These are phyloP conservation scores for Platynereis dumerilii DNA, from an alignment of 2,888 invertebrate genomes.

Conservation along the genomic window DNA sequence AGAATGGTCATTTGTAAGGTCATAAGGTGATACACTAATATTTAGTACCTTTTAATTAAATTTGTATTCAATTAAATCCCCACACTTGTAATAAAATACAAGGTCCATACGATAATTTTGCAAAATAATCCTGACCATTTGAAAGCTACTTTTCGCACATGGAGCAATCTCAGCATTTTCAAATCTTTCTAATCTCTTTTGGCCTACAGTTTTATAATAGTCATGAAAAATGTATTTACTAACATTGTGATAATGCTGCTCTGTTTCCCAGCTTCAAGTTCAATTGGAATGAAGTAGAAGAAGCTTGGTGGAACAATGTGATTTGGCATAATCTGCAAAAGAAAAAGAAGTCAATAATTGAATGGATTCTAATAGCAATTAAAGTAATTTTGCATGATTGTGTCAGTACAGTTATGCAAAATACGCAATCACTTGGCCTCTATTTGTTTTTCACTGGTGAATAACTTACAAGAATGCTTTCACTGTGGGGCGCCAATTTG, in stretches of 20 bases:
- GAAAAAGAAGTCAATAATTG: slow-evolving; percentile 12
- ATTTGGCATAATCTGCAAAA: slow-evolving; percentile 56
- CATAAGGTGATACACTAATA: too few species aligned
- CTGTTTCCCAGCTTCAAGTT: slow-evolving; percentile 57
- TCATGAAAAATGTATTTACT: slow-evolving; percentile 48
- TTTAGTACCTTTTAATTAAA: too few species aligned
- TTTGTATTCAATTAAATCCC: too few species aligned
- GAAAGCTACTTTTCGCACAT: too few species aligned
- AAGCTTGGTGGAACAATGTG: slow-evolving; percentile 57
- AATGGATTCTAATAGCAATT: neutral
- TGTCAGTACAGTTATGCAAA: neutral
- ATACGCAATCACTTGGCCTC: too few species aligned
- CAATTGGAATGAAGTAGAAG: slow-evolving; percentile 43
- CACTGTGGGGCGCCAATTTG: slow-evolving; percentile 49
- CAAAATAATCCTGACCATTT: too few species aligned
- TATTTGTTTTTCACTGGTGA: neutral
- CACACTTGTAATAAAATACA: too few species aligned
- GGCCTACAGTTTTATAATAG: neutral
- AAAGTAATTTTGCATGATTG: neutral
- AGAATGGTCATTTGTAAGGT: too few species aligned
- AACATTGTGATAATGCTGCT: slow-evolving; percentile 69
- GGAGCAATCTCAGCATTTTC: too few species aligned
- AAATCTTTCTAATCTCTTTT: slow-evolving; percentile 1
- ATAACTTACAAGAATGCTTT: slow-evolving; percentile 29
- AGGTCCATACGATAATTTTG: too few species aligned